Evolutionary conservation across 2,797 vertebrate genomes (phyloP).

Genomic region (Manis javanica): DNA sequence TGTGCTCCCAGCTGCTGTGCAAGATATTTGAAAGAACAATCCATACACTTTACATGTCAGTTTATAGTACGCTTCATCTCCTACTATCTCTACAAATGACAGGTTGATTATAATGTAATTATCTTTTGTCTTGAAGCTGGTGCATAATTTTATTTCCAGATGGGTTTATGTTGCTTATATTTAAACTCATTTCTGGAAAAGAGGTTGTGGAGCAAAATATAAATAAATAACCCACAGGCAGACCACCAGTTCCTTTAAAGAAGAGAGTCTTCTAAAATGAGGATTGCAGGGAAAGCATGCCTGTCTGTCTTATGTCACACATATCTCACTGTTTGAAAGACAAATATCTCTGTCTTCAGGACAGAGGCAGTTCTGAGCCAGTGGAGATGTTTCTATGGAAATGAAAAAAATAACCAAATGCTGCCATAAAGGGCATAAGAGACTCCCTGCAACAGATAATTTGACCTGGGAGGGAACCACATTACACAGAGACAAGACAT

Average conservation of each 20-base stretch:
- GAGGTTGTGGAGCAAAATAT: slow-evolving; percentile 75
- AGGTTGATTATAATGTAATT: slow-evolving; percentile 88
- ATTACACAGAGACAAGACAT: neutral
- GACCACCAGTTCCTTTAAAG: slow-evolving; percentile 61
- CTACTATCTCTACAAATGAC: slow-evolving; percentile 83
- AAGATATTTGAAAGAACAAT: slow-evolving; percentile 75
- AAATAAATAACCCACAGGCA: slow-evolving; percentile 77
- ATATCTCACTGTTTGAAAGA: slow-evolving; percentile 68
- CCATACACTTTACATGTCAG: slow-evolving; percentile 75
- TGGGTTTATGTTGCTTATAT: slow-evolving; percentile 84
- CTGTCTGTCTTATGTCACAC: slow-evolving; percentile 28
- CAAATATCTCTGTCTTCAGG: slow-evolving; percentile 75
- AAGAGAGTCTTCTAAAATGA: slow-evolving; percentile 71
- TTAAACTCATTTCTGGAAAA: slow-evolving; percentile 85
- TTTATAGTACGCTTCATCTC: slow-evolving; percentile 82
- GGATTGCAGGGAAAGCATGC: slow-evolving; percentile 41
- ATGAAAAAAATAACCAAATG: slow-evolving; percentile 67
- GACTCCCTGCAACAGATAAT: slow-evolving; percentile 6
- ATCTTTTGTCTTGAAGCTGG: slow-evolving; percentile 83
- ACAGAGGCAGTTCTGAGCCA: slow-evolving; percentile 76
- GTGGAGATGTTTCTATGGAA: slow-evolving; percentile 82
- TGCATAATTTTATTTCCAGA: slow-evolving; percentile 85
- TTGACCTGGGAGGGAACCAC: neutral
- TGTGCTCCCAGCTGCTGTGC: slow-evolving; percentile 10
- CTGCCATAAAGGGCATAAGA: slow-evolving; percentile 16